Evolutionary conservation across 1,140 invertebrate genomes (phyloP).

Genomic region (Drosophila saltans): DNA sequence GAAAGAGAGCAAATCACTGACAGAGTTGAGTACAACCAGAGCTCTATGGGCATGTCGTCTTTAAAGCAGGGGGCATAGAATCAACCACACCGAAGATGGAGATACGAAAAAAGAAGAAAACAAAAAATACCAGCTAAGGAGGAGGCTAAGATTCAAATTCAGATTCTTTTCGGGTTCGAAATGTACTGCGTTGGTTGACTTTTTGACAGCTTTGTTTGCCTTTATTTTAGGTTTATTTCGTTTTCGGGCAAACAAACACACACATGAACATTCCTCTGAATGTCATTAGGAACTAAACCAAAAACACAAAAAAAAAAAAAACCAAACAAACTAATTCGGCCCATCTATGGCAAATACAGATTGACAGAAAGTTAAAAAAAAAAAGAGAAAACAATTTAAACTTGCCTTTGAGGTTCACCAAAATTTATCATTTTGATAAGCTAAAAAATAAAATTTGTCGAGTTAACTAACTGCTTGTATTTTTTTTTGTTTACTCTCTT

Average conservation of each 20-base stretch:
- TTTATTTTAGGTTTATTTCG: background rate
- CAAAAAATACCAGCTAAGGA: conserved; percentile 7
- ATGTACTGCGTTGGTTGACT: conserved; percentile 19
- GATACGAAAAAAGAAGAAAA: conserved; percentile 4
- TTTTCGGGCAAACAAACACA: conserved; percentile 1
- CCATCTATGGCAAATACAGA: conserved; percentile 13
- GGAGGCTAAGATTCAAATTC: conserved; percentile 11
- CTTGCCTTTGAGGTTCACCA: background rate
- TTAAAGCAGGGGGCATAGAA: conserved; percentile 12
- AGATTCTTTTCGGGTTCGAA: conserved; percentile 3
- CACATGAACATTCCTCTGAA: conserved; percentile 8
- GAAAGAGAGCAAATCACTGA: background rate
- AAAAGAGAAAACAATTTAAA: background rate
- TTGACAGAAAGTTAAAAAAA: background rate
- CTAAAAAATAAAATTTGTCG: background rate
- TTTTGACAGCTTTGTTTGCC: conserved; percentile 18
- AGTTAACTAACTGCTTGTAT: background rate
- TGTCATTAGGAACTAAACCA: conserved; percentile 9
- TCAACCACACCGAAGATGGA: conserved; percentile 17
- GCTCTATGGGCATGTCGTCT: conserved; percentile 8
- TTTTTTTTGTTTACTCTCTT: background rate
- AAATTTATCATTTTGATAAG: conserved; percentile 53
- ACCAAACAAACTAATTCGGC: conserved; percentile 4
- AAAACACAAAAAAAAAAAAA: background rate
- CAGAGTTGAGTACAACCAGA: conserved; percentile 1